A percentile compares a stretch with the other conserved stretches of the same genome.
These are phyloP conservation scores for Indri indri DNA, from an alignment of 2,113 vertebrate species.

Conservation along the genomic window DNA sequence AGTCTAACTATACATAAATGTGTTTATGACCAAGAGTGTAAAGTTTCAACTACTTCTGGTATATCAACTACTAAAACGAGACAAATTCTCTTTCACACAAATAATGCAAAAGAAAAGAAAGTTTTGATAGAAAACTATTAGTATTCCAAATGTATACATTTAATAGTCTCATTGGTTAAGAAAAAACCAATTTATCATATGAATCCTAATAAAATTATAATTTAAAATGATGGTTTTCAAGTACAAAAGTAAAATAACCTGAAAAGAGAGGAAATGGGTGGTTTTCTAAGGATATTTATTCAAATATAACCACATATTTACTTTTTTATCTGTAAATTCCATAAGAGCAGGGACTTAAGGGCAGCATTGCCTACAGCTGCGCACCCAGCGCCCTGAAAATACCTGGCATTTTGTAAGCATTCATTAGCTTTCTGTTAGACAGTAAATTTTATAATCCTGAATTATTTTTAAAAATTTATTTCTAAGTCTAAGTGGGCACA, in stretches of 20 bases:
- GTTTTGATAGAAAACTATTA: background rate
- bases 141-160: background rate
- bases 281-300: background rate
- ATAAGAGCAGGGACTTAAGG: background rate
- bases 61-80: background rate
- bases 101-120: background rate
- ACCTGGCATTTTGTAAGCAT: background rate
- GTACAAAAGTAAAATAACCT: background rate
- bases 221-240: conserved; percentile 21
- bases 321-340: background rate
- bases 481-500: background rate
- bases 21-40: background rate
- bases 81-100: background rate
- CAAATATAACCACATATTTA: background rate
- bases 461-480: background rate
- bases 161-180: background rate
- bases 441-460: background rate
- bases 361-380: background rate
- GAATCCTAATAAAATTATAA: background rate
- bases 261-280: background rate
- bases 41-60: background rate
- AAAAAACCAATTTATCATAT: background rate
- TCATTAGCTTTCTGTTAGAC: background rate
- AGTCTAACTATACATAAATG: background rate
- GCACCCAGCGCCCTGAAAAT: no score